These are phyloP conservation scores for Muscicapa striata DNA, from an alignment of 2,797 vertebrate species.

Conservation along the genomic window DNA sequence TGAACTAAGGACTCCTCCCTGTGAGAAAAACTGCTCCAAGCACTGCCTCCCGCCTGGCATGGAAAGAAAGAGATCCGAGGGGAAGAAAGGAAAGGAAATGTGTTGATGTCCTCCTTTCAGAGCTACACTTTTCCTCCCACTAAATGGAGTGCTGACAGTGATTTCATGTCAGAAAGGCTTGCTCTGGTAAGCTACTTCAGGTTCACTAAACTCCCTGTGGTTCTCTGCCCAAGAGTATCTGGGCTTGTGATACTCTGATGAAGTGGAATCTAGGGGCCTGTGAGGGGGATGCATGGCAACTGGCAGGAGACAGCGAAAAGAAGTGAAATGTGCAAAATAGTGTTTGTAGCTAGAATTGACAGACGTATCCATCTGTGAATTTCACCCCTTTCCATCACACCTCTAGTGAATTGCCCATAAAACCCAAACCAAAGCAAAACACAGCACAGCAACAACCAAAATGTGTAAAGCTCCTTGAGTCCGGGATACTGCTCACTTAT, in stretches of 20 bases:
- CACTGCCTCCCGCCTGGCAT: not conserved
- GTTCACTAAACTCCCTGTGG: not conserved
- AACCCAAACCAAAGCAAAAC: not conserved
- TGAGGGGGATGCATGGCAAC: not conserved
- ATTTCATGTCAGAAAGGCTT: not conserved
- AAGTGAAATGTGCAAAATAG: not conserved
- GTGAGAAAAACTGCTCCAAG: not conserved
- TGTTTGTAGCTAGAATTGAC: not conserved
- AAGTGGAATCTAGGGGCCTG: not conserved
- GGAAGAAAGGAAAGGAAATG: not conserved
- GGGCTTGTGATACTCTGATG: not conserved
- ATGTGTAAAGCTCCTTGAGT: accelerated
- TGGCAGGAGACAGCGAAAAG: not conserved
- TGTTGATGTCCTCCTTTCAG: not conserved
- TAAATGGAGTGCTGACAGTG: not conserved
- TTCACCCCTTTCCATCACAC: not conserved
- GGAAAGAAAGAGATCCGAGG: not conserved
- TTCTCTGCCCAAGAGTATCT: not conserved
- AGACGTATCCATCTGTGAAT: not conserved
- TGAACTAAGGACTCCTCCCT: not conserved
- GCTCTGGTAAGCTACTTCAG: not conserved
- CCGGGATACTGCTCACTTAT: not conserved
- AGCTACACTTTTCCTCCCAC: not conserved
- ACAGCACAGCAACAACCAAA: not conserved
- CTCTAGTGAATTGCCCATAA: not conserved